Evolutionary conservation across 2,113 vertebrate genomes (phyloP), one percentile per base, ranked within the genome.

Genomic region (Sardina pilchardus): DNA sequence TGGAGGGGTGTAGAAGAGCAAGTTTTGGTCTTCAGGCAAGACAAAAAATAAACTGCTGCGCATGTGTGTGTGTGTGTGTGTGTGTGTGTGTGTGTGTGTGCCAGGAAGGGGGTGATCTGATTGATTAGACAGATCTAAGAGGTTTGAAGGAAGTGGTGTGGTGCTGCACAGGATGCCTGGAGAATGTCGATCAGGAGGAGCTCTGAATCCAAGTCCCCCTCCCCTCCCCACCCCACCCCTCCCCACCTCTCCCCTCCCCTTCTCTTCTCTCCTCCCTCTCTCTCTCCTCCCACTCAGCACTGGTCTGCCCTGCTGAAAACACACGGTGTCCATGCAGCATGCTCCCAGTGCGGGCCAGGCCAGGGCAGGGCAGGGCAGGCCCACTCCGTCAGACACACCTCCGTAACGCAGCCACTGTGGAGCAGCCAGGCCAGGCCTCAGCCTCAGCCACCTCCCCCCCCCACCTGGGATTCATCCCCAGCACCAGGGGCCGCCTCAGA

Each of bases 151-250:
- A 82, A 84, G 75, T 84, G 56, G 9, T 43, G 82, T 67, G 17
- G 43, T 43, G 14, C 63, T 67, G 63, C n/a, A 59, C 75, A 87
- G 88, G 53, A 86, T 84, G 53, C 71, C 59, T 86, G 80, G 83
- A 82, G 7, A 84, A 48, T 43, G 50, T 86, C 81, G 39, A 56
- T 81, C 81, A 71, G 34, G 82, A 50, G 16, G 82, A 53, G 50
- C 43, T 30, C 80, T 47, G 14, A 2, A 9, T 34, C 82, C 82
- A 34, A 14, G 48, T 14, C 30, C 44, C 56, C 80, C 39, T 24
- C n/a, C 71, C 14, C 14, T 82, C 81, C 63, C 43, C n/a, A 16
- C n/a, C 12, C 59, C 26, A n/a, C 59, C 6, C 59, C 9, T n/a
- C 1, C n/a, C 1, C n/a, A 4, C n/a, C n/a, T n/a, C n/a, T n/a